These are phyloP conservation scores for Drosophila simulans DNA, from an alignment of 1,140 invertebrate genomes.

Conservation along the genomic window DNA sequence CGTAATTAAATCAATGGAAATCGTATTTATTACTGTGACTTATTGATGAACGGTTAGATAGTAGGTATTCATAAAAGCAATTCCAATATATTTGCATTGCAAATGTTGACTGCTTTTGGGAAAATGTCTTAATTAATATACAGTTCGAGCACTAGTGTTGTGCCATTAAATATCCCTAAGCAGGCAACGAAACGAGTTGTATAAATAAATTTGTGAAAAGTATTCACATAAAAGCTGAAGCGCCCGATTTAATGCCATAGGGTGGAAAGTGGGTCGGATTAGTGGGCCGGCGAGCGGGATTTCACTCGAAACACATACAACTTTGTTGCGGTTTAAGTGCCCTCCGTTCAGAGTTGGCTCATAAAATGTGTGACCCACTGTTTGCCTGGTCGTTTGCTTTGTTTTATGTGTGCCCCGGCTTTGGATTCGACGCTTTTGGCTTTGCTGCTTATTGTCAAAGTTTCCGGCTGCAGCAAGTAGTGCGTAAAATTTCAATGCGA, in stretches of 20 bases:
- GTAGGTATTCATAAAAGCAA: constrained; percentile 14
- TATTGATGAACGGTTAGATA: constrained; percentile 7
- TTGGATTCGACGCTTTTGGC: constrained; percentile 33
- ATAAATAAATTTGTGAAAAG: constrained; percentile 73
- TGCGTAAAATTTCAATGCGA: constrained; percentile 81
- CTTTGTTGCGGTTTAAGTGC: constrained; percentile 74
- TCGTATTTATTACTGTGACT: constrained; percentile 28
- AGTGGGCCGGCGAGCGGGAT: constrained; percentile 1
- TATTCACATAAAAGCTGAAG: constrained; percentile 48
- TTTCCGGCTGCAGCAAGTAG: constrained; percentile 73
- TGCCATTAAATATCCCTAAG: constrained; percentile 42
- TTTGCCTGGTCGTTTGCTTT: constrained; percentile 56
- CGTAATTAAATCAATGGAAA: constrained; percentile 33
- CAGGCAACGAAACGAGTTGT: constrained; percentile 31
- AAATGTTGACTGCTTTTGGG: constrained; percentile 16
- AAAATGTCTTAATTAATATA: constrained; percentile 58
- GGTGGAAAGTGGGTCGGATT: neutral
- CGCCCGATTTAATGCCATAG: constrained; percentile 44
- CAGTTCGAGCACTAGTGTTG: constrained; percentile 29
- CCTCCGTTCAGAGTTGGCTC: constrained; percentile 56
- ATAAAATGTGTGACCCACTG: constrained; percentile 77
- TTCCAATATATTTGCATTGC: constrained; percentile 39
- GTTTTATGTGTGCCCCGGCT: constrained; percentile 63
- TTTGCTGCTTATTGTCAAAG: constrained; percentile 60
- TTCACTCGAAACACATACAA: constrained; percentile 39